Evolutionary conservation across 2,113 vertebrate species (phyloP).

Genomic region (Poeciliopsis occidentalis): DNA sequence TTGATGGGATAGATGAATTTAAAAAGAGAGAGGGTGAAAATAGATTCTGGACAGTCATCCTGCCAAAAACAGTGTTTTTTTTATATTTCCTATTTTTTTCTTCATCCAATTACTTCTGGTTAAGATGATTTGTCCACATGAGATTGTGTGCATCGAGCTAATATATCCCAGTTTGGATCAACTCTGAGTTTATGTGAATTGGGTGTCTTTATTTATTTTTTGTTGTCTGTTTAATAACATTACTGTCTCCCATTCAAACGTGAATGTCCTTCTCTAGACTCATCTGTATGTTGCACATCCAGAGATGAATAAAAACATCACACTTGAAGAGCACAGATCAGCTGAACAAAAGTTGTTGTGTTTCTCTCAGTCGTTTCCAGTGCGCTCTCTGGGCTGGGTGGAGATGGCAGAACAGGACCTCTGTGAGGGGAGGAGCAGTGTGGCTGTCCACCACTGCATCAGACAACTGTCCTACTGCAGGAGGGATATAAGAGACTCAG

Average conservation of each 20-base stretch:
- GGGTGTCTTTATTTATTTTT: too few species aligned
- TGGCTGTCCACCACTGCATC: conserved; percentile 95
- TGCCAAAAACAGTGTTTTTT: background rate
- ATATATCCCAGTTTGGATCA: background rate
- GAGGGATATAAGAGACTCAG: conserved; percentile 93
- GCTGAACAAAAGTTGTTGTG: background rate
- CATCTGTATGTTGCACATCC: background rate
- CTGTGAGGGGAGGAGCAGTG: conserved; percentile 89
- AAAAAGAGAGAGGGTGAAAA: background rate
- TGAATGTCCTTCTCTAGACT: background rate
- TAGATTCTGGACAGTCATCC: background rate
- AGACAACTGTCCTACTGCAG: conserved; percentile 97
- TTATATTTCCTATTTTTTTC: background rate
- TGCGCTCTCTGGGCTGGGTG: conserved; percentile 95
- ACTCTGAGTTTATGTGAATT: background rate
- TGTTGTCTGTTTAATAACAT: too few species aligned
- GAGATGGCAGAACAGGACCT: conserved; percentile 96
- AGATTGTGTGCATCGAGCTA: background rate
- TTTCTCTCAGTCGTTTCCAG: conserved; percentile 86
- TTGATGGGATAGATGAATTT: background rate
- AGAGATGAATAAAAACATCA: too few species aligned
- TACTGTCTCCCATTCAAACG: background rate
- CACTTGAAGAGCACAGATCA: background rate
- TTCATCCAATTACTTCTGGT: background rate
- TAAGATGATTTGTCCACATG: background rate